phyloP scores from a whole-genome alignment of 2,888 invertebrate genomes.

The Aphodius granarius region DNA sequence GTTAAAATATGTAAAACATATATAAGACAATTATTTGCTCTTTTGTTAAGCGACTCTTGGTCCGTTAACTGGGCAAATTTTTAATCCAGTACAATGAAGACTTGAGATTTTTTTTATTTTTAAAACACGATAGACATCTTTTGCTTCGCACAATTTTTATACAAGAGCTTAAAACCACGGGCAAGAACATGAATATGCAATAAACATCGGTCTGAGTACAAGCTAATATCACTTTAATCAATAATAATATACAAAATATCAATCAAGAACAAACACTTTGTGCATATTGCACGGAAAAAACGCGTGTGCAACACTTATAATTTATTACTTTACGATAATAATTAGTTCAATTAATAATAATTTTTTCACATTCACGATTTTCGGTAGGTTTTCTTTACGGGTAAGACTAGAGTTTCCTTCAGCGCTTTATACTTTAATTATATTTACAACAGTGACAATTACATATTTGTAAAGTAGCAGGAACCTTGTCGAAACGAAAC shows the following conservation, averaged over 20 bases:
- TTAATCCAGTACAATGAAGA: not conserved
- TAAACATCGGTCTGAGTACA: conserved; percentile 38
- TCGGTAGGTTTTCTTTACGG: conserved; percentile 26
- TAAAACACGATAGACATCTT: not conserved
- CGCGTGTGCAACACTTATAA: conserved; percentile 28
- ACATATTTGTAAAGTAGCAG: not conserved
- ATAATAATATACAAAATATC: conserved; percentile 25
- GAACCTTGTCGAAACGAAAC: conserved; percentile 29
- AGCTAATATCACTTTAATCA: conserved; percentile 42
- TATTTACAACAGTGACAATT: conserved; percentile 37
- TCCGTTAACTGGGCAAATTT: not conserved
- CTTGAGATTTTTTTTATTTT: not conserved
- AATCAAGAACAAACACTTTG: conserved; percentile 22
- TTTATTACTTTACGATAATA: not conserved
- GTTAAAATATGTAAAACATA: conserved; percentile 36
- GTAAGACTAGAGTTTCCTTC: conserved; percentile 28
- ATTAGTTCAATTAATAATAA: not conserved
- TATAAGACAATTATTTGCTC: conserved; percentile 36
- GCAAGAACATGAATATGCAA: conserved; percentile 38
- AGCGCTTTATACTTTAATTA: conserved; percentile 29
- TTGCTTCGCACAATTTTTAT: conserved; percentile 14
- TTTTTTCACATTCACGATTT: not conserved
- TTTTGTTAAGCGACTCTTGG: conserved; percentile 22
- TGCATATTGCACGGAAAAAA: conserved; percentile 34
- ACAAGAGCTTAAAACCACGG: conserved; percentile 17